Base-by-base conservation (phyloP, 2,888 invertebrate genomes). In the Melanotus villosus region DNA sequence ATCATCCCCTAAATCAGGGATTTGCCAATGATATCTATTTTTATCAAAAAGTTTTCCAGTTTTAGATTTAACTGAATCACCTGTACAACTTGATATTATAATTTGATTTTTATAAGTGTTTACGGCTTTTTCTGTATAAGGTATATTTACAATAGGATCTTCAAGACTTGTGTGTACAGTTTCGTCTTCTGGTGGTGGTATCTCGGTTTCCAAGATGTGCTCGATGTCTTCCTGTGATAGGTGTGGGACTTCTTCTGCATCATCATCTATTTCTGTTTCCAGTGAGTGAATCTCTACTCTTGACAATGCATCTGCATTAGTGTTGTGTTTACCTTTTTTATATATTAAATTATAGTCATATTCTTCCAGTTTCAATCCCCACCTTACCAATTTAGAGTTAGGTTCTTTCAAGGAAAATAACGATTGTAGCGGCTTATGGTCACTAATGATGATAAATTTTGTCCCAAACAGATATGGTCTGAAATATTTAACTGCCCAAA, bases 391-490 rank as follows among this genome's bases (percentile, higher is more conserved):
- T 54, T 54, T 54, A 6, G 30, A 54, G 18, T 54, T 54, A 14
- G 69, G 59, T 7, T 66, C 69, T 41, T 66, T 66, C 6, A 69
- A 34, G 1, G 52, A 65, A 36, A 52, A 50, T 54, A 60, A 21
- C 65, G 60, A 70, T 1, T 43, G 26, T 12, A 68, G 32, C 0
- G 66, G 70, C 60, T 70, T 70, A 36, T 70, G 66, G 32, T 70
- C 60, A 0, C 65, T 68, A 14, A 65, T 45, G 16, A 65, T 64
- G 23, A 36, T 23, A 30, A 62, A 63, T 36, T 54, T 9, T 38
- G 23, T 45, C 10, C 68, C 68, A 14, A 26, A 68, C 7, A 68
- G 6, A 23, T 68, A 68, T 7, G 64, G 68, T 19, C 58, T 34
- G 36, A 68, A 68, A 38, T 65, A 64, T 18, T 64, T 64, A 1